Conservation (phyloP, 2,888 invertebrate genomes). For the Aromia moschata region DNA sequence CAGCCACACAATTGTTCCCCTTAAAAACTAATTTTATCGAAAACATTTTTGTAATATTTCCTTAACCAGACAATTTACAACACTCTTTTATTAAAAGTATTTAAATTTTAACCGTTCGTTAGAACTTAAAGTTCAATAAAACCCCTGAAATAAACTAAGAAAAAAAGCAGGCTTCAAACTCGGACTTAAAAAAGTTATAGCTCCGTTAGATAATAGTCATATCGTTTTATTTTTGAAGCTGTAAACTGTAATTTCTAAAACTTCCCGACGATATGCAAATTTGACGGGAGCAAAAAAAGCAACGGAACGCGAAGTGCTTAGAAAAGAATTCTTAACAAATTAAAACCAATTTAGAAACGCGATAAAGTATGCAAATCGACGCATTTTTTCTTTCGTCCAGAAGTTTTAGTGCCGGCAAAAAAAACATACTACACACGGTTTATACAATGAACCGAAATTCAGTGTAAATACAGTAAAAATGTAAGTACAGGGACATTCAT, state of each 20-base stretch:
- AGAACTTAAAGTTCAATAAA: neutral
- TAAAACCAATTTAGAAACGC: conserved; percentile 32
- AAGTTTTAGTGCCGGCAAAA: conserved; percentile 18
- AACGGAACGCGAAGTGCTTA: conserved; percentile 14
- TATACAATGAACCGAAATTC: too few species aligned
- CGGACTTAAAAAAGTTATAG: too few species aligned
- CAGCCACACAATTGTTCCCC: too few species aligned
- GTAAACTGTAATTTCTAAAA: conserved; percentile 14
- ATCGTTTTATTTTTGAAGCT: conserved; percentile 12
- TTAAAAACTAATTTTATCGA: too few species aligned
- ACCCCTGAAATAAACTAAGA: neutral
- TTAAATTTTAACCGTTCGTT: neutral
- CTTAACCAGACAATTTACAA: too few species aligned
- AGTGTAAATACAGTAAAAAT: too few species aligned
- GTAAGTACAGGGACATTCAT: too few species aligned
- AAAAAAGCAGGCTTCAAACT: too few species aligned
- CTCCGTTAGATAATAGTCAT: conserved; percentile 3
- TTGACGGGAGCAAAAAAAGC: conserved; percentile 24
- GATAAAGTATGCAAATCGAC: conserved; percentile 33
- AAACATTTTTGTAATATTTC: too few species aligned
- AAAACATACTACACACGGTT: too few species aligned
- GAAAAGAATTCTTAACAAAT: conserved; percentile 34
- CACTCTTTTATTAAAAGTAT: neutral
- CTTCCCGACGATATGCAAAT: conserved; percentile 27
- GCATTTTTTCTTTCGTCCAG: conserved; percentile 31